Conservation (phyloP, 2,797 vertebrate species). For the Thamnophis elegans region DNA sequence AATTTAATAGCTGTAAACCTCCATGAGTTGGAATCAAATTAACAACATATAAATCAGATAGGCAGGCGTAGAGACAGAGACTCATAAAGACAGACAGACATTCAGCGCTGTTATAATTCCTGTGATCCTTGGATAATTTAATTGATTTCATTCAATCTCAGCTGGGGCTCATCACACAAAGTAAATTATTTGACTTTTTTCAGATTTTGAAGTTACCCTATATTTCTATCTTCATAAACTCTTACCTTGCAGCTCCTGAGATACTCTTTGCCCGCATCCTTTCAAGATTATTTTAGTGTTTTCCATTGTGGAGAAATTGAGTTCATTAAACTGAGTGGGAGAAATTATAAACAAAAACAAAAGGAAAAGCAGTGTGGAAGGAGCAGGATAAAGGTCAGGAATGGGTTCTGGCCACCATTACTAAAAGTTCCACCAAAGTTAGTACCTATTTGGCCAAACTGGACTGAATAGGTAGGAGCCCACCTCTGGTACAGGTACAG, state of each 20-base stretch:
- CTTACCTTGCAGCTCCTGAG: not conserved
- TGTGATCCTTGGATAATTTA: not conserved
- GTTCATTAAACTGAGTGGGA: not conserved
- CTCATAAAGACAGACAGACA: not conserved
- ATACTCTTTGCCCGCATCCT: not conserved
- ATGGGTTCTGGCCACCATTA: too few species aligned
- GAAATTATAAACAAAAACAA: not conserved
- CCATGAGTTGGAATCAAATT: not conserved
- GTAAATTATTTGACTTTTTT: not conserved
- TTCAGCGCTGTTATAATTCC: not conserved
- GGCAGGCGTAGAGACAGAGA: not conserved
- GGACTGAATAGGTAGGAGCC: too few species aligned
- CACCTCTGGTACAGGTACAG: not conserved
- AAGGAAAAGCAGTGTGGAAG: not conserved
- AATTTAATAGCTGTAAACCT: not conserved
- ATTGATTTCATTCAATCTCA: not conserved
- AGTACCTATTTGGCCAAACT: too few species aligned
- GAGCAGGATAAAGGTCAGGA: not conserved
- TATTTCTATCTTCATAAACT: not conserved
- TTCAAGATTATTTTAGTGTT: not conserved
- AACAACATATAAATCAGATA: not conserved
- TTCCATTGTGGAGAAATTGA: not conserved
- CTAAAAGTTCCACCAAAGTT: too few species aligned
- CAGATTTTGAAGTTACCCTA: not conserved
- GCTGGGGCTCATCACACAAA: not conserved